phyloP scores from a whole-genome alignment of 2,113 vertebrate species.

The Prochilodus magdalenae region DNA sequence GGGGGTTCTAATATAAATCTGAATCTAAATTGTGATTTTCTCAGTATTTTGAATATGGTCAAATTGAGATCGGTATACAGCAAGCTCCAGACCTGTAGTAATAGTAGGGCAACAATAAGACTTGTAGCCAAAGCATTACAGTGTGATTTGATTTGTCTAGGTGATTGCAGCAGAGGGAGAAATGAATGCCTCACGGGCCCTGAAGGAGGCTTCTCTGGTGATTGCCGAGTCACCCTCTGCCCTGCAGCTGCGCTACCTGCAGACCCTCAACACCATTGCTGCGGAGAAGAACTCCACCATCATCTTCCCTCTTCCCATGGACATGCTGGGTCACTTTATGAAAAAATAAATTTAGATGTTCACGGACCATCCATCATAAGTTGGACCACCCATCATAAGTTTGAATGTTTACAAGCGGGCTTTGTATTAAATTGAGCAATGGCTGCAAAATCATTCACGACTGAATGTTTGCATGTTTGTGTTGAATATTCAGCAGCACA shows the following conservation, averaged over 20 bases:
- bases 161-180: conserved; percentile 83
- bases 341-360: conserved; percentile 62
- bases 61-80: no score
- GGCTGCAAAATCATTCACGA: neutral
- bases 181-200: conserved; percentile 86
- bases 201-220: conserved; percentile 86
- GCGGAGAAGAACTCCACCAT: conserved; percentile 92
- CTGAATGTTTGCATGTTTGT: neutral
- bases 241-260: conserved; percentile 87
- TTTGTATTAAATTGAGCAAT: neutral
- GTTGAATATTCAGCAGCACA: neutral
- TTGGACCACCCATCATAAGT: neutral
- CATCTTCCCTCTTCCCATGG: conserved; percentile 88
- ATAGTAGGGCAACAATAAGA: no score
- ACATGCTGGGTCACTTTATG: conserved; percentile 77
- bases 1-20: no score
- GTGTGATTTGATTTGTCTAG: conserved; percentile 51
- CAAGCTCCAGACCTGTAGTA: no score
- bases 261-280: conserved; percentile 84
- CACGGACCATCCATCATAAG: neutral
- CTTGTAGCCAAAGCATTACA: no score
- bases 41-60: no score
- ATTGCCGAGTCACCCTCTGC: conserved; percentile 81
- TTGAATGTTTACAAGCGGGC: neutral
- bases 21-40: no score